Evolutionary conservation across 2,797 vertebrate genomes (phyloP), one percentile per base, ranked within the genome.

Genomic region (Phylloscopus collybita): DNA sequence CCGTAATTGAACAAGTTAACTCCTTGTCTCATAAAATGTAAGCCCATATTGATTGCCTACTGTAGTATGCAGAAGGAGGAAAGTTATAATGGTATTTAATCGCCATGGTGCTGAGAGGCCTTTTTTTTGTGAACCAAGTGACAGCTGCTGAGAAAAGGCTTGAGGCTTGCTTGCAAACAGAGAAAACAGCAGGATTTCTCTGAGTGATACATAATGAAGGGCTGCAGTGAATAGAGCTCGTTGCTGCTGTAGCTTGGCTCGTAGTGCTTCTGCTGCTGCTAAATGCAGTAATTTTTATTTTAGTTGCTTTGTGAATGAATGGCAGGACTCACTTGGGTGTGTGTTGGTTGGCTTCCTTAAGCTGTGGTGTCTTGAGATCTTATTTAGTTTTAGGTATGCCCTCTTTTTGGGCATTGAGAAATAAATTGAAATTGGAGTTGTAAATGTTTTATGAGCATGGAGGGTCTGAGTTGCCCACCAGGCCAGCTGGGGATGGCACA

Each of bases 1-100:
- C 98, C 96, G 95, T 99, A 99, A 99, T 99, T 99, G 99, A 99
- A 99, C 99, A 99, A 99, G 99, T 99, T 99, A 99, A 99, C 99
- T 99, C 98, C 99, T 99, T 99, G 99, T 99, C 99, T 99, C 98
- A 98, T 99, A 99, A 99, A 99, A 99, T 99, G 98, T 98, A 99
- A 98, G 98, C 98, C 98, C 95, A 97, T 99, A 99, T 99, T 98
- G 99, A 99, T 99, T 99, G 98, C 98, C 95, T 97, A 97, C 94
- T 97, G 98, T 93, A 94, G 98, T 98, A 98, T 98, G 98, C 97
- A 97, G 97, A 97, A 98, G 97, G 97, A 98, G 96, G 98, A 97
- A 97, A 98, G 97, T 98, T 97, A 97, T 97, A 98, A 96, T 96
- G 97, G 95, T 98, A 98, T 98, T 98, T 98, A 98, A 97, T 98